These are phyloP conservation scores for Myrmophylax atrothorax DNA, from an alignment of 2,113 vertebrate genomes.

Conservation along the genomic window DNA sequence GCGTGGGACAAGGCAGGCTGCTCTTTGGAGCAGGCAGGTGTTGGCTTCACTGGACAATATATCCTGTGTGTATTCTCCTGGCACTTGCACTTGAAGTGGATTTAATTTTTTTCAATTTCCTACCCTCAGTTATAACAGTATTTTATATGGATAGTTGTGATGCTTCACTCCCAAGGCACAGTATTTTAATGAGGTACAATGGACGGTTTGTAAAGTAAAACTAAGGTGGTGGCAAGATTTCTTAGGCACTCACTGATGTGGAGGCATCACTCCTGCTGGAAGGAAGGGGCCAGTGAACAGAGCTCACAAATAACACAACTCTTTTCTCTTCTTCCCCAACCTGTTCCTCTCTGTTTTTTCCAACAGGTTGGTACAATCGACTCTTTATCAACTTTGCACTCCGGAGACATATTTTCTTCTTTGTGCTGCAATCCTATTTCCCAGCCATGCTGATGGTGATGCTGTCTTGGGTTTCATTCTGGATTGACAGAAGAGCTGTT, in stretches of 20 bases:
- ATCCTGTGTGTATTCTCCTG: not conserved
- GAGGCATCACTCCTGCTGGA: not conserved
- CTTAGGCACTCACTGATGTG: not conserved
- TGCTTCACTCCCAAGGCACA: not conserved
- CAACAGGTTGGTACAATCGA: conserved; percentile 90
- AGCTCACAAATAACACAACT: not conserved
- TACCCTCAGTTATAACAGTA: not conserved
- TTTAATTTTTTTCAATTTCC: not conserved
- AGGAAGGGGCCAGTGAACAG: not conserved
- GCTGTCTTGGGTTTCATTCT: conserved; percentile 94
- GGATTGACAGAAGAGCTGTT: conserved; percentile 91
- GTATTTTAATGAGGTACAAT: not conserved
- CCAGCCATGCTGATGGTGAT: conserved; percentile 94
- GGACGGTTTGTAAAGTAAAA: not conserved
- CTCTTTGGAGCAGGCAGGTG: not conserved
- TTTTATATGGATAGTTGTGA: not conserved
- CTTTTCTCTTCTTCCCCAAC: not conserved
- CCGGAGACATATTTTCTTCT: conserved; percentile 92
- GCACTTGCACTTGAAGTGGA: not conserved
- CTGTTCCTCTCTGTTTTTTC: conserved; percentile 2
- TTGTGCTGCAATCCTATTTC: conserved; percentile 93
- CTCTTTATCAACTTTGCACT: conserved; percentile 94
- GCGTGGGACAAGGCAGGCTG: not conserved
- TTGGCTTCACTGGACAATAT: not conserved
- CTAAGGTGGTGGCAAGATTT: not conserved